Conservation (phyloP, 2,888 invertebrate genomes). For the Ecdyonurus torrentis region DNA sequence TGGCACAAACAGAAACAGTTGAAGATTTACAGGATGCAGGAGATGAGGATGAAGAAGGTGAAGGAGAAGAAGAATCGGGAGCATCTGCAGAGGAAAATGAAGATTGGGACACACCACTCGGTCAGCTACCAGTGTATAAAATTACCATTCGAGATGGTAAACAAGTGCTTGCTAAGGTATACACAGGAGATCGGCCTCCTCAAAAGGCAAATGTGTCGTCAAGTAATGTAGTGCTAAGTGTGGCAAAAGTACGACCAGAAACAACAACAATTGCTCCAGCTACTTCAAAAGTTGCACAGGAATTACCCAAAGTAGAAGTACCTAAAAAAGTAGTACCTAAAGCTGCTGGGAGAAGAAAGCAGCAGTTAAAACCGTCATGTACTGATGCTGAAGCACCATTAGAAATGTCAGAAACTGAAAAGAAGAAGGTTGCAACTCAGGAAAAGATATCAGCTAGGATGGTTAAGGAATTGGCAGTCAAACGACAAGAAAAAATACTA, state of each 20-base stretch:
- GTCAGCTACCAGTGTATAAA: slow-evolving; percentile 33
- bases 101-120: slow-evolving; percentile 13
- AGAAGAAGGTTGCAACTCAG: not conserved
- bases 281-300: not conserved
- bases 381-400: not conserved
- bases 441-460: slow-evolving; percentile 4
- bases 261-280: not conserved
- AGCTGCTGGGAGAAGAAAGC: not conserved
- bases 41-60: slow-evolving; percentile 14
- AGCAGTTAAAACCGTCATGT: not conserved
- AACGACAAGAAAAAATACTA: slow-evolving; percentile 20
- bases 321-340: not conserved
- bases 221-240: not conserved
- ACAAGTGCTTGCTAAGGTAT: slow-evolving; percentile 45
- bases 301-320: not conserved
- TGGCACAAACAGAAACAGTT: slow-evolving; percentile 7
- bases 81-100: slow-evolving; percentile 16
- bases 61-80: slow-evolving; percentile 16
- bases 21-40: slow-evolving; percentile 6
- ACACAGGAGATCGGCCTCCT: slow-evolving; percentile 15
- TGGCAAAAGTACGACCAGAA: not conserved
- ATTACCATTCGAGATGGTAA: slow-evolving; percentile 56
- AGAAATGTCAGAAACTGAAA: not conserved
- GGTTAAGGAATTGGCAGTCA: slow-evolving; percentile 5
- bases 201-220: not conserved